Evolutionary conservation across 2,113 vertebrate species (phyloP).

Genomic region (Hylia prasina): DNA sequence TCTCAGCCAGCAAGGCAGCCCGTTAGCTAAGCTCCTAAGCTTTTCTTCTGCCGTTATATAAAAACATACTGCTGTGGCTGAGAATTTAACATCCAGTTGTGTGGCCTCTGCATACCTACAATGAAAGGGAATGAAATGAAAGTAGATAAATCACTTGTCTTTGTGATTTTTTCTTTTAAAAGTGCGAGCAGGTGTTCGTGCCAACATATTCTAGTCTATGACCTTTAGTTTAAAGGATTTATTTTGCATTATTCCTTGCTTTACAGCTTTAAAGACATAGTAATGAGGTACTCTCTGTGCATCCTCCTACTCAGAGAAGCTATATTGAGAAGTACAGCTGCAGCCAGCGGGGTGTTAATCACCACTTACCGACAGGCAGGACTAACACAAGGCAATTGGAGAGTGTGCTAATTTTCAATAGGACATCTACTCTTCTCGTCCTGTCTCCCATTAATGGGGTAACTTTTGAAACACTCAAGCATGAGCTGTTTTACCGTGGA

Average conservation of each 20-base stretch:
- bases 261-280: constrained; percentile 73
- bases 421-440: constrained; percentile 40
- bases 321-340: constrained; percentile 76
- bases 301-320: constrained; percentile 68
- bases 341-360: constrained; percentile 78
- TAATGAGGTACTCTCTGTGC: constrained; percentile 75
- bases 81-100: neutral
- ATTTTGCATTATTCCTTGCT: constrained; percentile 71
- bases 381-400: constrained; percentile 28
- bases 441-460: constrained; percentile 16
- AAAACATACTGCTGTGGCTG: neutral
- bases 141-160: neutral
- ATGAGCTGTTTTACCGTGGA: constrained; percentile 7
- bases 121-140: neutral
- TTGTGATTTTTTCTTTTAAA: neutral
- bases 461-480: neutral
- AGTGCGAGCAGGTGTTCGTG: neutral
- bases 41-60: neutral
- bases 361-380: constrained; percentile 69
- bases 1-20: neutral
- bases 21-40: constrained; percentile 22
- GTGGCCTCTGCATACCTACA: neutral
- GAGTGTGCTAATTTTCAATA: constrained; percentile 38
- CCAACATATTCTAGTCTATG: constrained; percentile 18
- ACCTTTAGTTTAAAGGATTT: constrained; percentile 78